Evolutionary conservation across 2,797 vertebrate species (phyloP).

Genomic region (Coracias cyanogaster): DNA sequence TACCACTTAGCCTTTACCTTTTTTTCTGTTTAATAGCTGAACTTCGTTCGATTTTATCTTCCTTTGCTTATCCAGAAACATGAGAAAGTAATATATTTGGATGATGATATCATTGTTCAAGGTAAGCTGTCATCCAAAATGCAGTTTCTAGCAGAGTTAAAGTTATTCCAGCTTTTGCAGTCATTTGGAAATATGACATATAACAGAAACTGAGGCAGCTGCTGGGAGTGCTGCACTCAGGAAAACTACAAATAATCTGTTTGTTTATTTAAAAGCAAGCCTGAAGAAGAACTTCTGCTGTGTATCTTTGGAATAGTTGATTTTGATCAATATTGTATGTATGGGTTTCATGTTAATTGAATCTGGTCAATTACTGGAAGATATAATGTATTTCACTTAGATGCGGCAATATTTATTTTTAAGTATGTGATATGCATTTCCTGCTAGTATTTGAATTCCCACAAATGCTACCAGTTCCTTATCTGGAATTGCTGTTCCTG

Average conservation of each 20-base stretch:
- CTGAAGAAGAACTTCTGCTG: background rate
- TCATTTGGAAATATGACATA: background rate
- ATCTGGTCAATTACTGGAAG: background rate
- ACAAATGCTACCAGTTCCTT: background rate
- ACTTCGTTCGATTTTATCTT: conserved; percentile 96
- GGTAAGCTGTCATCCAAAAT: conserved; percentile 78
- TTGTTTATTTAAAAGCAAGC: background rate
- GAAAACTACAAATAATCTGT: background rate
- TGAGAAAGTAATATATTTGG: conserved; percentile 92
- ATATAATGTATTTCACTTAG: background rate
- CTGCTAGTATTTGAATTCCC: background rate
- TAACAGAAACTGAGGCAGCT: background rate
- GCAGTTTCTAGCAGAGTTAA: background rate
- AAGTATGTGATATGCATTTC: background rate
- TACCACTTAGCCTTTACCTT: background rate
- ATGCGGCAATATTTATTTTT: background rate
- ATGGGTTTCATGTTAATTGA: background rate
- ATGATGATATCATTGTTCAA: conserved; percentile 96
- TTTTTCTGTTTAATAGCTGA: conserved; percentile 83
- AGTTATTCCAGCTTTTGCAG: background rate
- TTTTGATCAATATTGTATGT: background rate
- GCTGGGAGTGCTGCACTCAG: background rate
- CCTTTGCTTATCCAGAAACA: conserved; percentile 90
- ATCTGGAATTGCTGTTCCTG: background rate
- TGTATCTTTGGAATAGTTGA: background rate